Evolutionary conservation across 2,888 invertebrate genomes (phyloP).

Genomic region (Drosophila longiperda): DNA sequence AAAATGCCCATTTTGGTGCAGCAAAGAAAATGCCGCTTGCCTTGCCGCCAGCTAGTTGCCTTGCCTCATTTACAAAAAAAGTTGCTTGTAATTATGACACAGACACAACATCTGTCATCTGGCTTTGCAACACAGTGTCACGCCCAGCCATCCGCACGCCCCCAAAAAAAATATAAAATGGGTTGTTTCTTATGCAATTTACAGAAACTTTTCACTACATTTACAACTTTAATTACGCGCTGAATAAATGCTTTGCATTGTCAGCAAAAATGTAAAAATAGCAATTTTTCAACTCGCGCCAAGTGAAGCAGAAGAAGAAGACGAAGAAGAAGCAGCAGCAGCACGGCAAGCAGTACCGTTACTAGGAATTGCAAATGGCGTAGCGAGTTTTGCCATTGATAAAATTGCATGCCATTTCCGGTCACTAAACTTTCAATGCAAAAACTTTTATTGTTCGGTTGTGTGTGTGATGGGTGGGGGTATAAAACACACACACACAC

Average conservation of each 20-base stretch:
- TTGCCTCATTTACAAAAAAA: constrained; percentile 29
- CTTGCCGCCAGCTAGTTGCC: constrained; percentile 8
- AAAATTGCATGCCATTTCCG: constrained; percentile 79
- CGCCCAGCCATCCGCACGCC: constrained; percentile 13
- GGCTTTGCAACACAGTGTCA: constrained; percentile 25
- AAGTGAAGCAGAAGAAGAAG: constrained; percentile 3
- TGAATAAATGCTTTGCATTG: constrained; percentile 45
- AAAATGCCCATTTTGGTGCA: constrained; percentile 56
- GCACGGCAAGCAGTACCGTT: constrained; percentile 7
- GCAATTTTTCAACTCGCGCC: constrained; percentile 17
- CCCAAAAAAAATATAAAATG: constrained; percentile 13
- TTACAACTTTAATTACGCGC: constrained; percentile 71
- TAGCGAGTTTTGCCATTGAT: constrained; percentile 57
- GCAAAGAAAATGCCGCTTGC: constrained; percentile 4
- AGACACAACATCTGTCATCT: constrained; percentile 59
- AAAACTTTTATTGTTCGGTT: constrained; percentile 48
- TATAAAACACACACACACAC: neutral
- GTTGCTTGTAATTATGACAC: constrained; percentile 69
- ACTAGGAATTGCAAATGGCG: constrained; percentile 14
- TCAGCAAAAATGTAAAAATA: constrained; percentile 20
- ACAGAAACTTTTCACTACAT: constrained; percentile 52
- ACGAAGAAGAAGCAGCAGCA: neutral
- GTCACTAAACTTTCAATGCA: constrained; percentile 73
- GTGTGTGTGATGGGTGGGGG: constrained; percentile 28
- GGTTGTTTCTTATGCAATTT: constrained; percentile 61